These are phyloP conservation scores for Argyresthia albistria DNA, from an alignment of 2,888 invertebrate genomes.

Conservation along the genomic window DNA sequence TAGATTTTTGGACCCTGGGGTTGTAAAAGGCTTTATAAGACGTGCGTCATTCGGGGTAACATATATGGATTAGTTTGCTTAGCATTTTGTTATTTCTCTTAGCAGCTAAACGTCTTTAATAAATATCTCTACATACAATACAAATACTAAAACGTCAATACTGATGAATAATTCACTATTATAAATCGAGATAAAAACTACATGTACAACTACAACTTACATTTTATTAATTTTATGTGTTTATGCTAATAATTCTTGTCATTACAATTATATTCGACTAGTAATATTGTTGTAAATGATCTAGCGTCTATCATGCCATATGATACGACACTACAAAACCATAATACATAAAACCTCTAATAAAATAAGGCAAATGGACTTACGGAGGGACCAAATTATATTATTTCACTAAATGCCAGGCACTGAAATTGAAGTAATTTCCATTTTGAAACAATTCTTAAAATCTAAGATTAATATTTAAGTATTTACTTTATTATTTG, in stretches of 20 bases:
- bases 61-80: slow-evolving; percentile 5
- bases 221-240: too few species aligned
- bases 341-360: slow-evolving; percentile 32
- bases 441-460: slow-evolving; percentile 24
- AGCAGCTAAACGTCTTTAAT: neutral
- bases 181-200: slow-evolving; percentile 33
- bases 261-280: neutral
- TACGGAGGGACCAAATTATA: slow-evolving; percentile 61
- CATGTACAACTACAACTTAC: slow-evolving; percentile 26
- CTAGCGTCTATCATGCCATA: slow-evolving; percentile 35
- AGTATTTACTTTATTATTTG: too few species aligned
- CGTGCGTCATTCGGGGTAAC: slow-evolving; percentile 8
- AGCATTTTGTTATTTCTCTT: neutral
- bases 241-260: neutral
- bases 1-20: slow-evolving; percentile 58
- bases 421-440: slow-evolving; percentile 60
- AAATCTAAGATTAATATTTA: slow-evolving; percentile 18
- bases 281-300: slow-evolving; percentile 17
- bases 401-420: slow-evolving; percentile 43
- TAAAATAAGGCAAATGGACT: slow-evolving; percentile 67
- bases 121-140: neutral
- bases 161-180: slow-evolving; percentile 23
- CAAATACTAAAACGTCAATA: slow-evolving; percentile 20
- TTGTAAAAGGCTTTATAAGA: slow-evolving; percentile 20
- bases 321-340: slow-evolving; percentile 34